A percentile compares a stretch with the other conserved stretches of the same genome.
These are phyloP conservation scores for Pterobdella sp. DNA, from an alignment of 2,888 invertebrate species.

Conservation along the genomic window DNA sequence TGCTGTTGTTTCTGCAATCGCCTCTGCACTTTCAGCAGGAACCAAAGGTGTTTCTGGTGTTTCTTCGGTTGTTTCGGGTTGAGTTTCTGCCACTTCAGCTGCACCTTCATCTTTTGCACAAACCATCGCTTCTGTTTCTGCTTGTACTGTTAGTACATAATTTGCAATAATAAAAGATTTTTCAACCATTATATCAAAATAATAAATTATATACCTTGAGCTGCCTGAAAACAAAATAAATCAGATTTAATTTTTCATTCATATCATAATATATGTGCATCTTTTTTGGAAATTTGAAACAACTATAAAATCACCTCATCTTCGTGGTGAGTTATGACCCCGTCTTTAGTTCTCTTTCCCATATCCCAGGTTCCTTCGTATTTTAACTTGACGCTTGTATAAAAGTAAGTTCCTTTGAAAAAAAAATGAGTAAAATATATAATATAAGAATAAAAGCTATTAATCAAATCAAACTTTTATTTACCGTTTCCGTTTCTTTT, in stretches of 20 bases:
- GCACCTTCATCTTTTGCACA: background rate
- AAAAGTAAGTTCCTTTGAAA: conserved; percentile 33
- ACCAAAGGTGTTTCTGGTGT: background rate
- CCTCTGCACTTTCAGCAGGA: too few species aligned
- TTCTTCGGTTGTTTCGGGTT: background rate
- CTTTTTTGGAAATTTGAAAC: conserved; percentile 51
- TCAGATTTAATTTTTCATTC: too few species aligned
- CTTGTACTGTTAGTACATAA: background rate
- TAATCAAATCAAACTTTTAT: conserved; percentile 39
- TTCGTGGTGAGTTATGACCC: conserved; percentile 49
- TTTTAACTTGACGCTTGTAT: conserved; percentile 47
- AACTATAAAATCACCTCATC: too few species aligned
- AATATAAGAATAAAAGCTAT: background rate
- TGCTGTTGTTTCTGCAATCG: background rate
- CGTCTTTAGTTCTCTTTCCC: conserved; percentile 49
- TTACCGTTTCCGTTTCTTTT: conserved; percentile 49
- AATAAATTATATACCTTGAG: conserved; percentile 27
- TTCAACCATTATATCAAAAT: background rate
- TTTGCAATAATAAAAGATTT: background rate
- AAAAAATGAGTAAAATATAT: too few species aligned
- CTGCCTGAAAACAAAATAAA: too few species aligned
- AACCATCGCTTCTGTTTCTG: background rate
- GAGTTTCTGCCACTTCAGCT: background rate
- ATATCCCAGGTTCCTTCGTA: conserved; percentile 49
- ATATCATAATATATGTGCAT: conserved; percentile 47